Evolutionary conservation across 2,888 invertebrate genomes (phyloP).

Genomic region (Drosophila glabriapex): DNA sequence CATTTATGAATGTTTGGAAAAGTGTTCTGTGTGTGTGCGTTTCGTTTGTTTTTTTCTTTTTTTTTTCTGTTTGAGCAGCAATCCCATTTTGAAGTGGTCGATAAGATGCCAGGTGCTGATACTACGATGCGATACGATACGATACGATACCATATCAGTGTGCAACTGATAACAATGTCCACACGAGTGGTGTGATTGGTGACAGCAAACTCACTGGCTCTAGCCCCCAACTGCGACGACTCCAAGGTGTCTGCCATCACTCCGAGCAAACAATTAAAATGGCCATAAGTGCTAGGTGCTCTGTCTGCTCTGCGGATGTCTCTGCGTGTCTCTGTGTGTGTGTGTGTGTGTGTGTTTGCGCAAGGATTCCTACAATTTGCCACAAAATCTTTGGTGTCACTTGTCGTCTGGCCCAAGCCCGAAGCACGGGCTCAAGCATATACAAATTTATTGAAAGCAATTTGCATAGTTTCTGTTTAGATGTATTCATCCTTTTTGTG

Average conservation of each 20-base stretch:
- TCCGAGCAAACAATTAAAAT: slow-evolving; percentile 45
- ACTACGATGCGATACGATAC: slow-evolving; percentile 12
- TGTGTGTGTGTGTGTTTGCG: not conserved
- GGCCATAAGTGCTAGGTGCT: slow-evolving; percentile 26
- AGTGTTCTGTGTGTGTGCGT: slow-evolving; percentile 54
- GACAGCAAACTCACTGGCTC: slow-evolving; percentile 10
- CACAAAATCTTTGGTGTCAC: slow-evolving; percentile 51
- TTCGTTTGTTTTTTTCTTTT: slow-evolving; percentile 28
- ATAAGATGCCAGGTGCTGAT: slow-evolving; percentile 78
- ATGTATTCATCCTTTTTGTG: slow-evolving; percentile 59
- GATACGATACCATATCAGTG: slow-evolving; percentile 63
- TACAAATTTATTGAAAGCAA: slow-evolving; percentile 82
- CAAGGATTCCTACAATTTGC: slow-evolving; percentile 67
- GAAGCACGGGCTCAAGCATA: slow-evolving; percentile 27
- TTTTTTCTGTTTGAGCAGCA: slow-evolving; percentile 75
- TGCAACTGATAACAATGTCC: slow-evolving; percentile 56
- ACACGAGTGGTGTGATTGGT: slow-evolving; percentile 56
- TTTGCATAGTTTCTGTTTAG: slow-evolving; percentile 71
- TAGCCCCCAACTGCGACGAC: slow-evolving; percentile 27
- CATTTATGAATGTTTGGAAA: slow-evolving; percentile 82
- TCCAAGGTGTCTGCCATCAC: slow-evolving; percentile 57
- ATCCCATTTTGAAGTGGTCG: slow-evolving; percentile 80
- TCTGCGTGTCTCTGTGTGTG: not conserved
- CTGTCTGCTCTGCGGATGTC: not conserved
- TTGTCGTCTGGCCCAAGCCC: slow-evolving; percentile 28